Percentiles rank a stretch among this genome's conserved stretches.
Conservation (phyloP, 2,797 vertebrate species). For the Oryzias sinensis region DNA sequence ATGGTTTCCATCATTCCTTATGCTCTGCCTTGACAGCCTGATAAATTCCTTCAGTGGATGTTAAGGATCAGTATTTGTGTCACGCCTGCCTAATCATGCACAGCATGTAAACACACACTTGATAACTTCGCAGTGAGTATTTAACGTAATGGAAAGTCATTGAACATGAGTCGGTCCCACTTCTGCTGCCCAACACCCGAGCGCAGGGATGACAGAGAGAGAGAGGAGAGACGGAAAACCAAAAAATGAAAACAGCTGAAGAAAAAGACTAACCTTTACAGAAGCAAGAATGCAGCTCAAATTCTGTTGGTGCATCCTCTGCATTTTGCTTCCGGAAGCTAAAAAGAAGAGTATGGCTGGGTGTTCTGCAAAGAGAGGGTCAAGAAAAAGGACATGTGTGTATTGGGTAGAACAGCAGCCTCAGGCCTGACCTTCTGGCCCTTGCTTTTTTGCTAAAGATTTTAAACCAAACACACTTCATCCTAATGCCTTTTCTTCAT, state of each 20-base stretch:
- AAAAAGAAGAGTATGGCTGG: slow-evolving; percentile 86
- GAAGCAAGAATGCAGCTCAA: slow-evolving; percentile 80
- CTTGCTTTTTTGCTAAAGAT: slow-evolving; percentile 18
- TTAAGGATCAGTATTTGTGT: slow-evolving; percentile 58
- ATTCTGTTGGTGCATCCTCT: slow-evolving; percentile 78
- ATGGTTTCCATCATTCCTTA: slow-evolving; percentile 28
- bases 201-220: slow-evolving; percentile 46
- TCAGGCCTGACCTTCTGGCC: slow-evolving; percentile 46
- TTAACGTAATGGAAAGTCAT: slow-evolving; percentile 74
- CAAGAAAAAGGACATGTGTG: slow-evolving; percentile 73
- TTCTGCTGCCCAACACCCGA: slow-evolving; percentile 49
- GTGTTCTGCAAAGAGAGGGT: slow-evolving; percentile 84
- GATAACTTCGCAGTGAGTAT: slow-evolving; percentile 66
- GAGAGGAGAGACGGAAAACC: slow-evolving; percentile 11
- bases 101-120: slow-evolving; percentile 77
- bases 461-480: slow-evolving; percentile 35
- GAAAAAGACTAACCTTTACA: slow-evolving; percentile 82
- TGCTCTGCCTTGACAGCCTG: slow-evolving; percentile 25
- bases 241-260: slow-evolving; percentile 61
- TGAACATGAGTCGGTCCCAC: slow-evolving; percentile 66
- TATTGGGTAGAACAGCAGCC: slow-evolving; percentile 68
- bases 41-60: slow-evolving; percentile 69
- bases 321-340: slow-evolving; percentile 82
- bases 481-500: slow-evolving; percentile 18
- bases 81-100: slow-evolving; percentile 74